Base-by-base conservation (phyloP, 2,888 invertebrate species). In the Rutpela maculata region DNA sequence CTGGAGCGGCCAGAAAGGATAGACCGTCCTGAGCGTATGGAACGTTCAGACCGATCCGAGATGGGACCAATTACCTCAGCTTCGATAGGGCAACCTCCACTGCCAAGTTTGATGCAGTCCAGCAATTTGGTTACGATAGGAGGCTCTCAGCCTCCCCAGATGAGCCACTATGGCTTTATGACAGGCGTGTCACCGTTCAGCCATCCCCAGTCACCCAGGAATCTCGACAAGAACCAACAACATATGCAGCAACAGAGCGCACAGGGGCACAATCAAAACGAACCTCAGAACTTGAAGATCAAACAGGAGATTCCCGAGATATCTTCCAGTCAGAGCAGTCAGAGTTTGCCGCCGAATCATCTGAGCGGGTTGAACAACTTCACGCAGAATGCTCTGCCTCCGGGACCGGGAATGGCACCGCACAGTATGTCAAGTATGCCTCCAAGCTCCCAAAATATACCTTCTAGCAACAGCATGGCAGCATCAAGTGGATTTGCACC, bases 211-310 rank as follows among this genome's bases (percentile, higher is more conserved):
- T 87, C 88, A 35, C 88, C 87, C 1, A 79, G 88, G 15, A 83
- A 81, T 50, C 59, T 84, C 31, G 87, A 88, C n/a, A 86, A 87
- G 68, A 81, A 78, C 63, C 81, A 79, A 59, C 76, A 78, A n/a
- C 80, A 68, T 15, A 60, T 59, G 69, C 77, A 75, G 31, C 75
- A 75, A 18, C 19, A 43, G 10, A 43, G 65, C 65, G 43, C 65
- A 7, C 69, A 60, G 15, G 59, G 55, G 22, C 81, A 83, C 17
- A 77, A 77, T 74, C 90, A 91, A 84, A 92, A 91, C 87, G 94
- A 95, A 85, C 94, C 94, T 9, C 94, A 95, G 86, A 94, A 95
- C 88, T 89, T 94, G 74, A 95, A 95, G 75, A 93, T 95, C 43
- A 95, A 94, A 85, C 93, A 94, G 84, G 95, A 94, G 88, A 91